Conservation (phyloP, 2,797 vertebrate genomes). For the Ceryle rudis region DNA sequence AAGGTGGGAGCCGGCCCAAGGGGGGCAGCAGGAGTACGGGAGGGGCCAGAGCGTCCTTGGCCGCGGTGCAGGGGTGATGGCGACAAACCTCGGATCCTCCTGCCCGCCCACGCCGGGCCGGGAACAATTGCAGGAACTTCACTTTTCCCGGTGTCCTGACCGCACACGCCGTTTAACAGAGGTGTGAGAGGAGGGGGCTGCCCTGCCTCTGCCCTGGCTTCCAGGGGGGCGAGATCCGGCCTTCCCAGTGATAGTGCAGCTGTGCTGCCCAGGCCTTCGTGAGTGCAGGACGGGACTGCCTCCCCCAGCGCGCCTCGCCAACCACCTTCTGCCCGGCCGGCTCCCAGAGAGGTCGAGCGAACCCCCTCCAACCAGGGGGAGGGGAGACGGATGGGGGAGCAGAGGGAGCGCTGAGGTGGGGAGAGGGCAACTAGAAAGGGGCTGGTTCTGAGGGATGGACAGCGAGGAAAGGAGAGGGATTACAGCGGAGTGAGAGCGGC, state of each 20-base stretch:
- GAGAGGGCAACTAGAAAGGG: not conserved
- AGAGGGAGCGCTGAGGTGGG: not conserved
- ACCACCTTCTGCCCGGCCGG: not conserved
- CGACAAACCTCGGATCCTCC: not conserved
- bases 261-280: not conserved
- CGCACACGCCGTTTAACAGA: not conserved
- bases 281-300: not conserved
- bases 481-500: not conserved
- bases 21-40: not conserved
- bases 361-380: not conserved
- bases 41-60: not conserved
- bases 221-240: not conserved
- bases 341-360: not conserved
- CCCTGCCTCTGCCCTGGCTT: not conserved
- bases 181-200: not conserved
- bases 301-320: not conserved
- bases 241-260: not conserved
- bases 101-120: not conserved
- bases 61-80: not conserved
- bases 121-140: constrained; percentile 41
- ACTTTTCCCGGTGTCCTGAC: not conserved
- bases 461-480: not conserved
- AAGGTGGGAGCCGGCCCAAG: not conserved
- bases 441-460: not conserved
- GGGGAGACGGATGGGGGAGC: not conserved